Conservation (phyloP, 2,888 invertebrate species). For the Apocheima hispidaria region DNA sequence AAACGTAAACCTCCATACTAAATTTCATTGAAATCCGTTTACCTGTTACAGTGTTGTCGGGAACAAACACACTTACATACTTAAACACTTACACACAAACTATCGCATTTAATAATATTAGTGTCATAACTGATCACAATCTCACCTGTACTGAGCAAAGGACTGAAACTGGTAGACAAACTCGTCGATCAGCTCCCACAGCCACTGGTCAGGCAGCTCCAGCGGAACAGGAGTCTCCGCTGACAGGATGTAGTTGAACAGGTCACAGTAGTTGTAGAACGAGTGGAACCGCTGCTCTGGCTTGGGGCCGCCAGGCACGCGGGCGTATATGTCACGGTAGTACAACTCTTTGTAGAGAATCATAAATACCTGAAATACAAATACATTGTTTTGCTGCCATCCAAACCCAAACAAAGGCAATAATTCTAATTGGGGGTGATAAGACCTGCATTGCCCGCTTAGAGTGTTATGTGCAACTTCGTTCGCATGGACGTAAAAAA, state of each 20-base stretch:
- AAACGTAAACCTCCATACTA: no score
- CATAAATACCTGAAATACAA: constrained; percentile 90
- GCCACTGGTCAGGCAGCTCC: constrained; percentile 98
- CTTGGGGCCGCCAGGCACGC: constrained; percentile 95
- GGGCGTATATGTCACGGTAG: constrained; percentile 98
- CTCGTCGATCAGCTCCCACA: constrained; percentile 99
- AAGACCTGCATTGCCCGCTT: no score
- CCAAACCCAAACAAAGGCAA: no score
- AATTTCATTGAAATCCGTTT: no score
- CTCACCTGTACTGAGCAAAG: constrained; percentile 92
- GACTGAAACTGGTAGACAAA: constrained; percentile 99
- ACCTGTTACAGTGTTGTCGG: no score
- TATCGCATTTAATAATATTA: no score
- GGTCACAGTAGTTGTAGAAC: constrained; percentile 98
- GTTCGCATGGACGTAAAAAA: no score
- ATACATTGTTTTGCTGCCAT: neutral
- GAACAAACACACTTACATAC: no score
- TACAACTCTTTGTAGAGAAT: constrained; percentile 99
- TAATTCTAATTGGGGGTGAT: no score
- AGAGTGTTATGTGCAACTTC: no score
- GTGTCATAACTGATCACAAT: neutral
- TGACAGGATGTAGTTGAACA: constrained; percentile 98
- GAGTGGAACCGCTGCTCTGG: constrained; percentile 97
- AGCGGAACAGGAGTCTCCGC: constrained; percentile 95
- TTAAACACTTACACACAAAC: no score